Conservation (phyloP, 2,113 vertebrate genomes). For the Aleadryas rufinucha region DNA sequence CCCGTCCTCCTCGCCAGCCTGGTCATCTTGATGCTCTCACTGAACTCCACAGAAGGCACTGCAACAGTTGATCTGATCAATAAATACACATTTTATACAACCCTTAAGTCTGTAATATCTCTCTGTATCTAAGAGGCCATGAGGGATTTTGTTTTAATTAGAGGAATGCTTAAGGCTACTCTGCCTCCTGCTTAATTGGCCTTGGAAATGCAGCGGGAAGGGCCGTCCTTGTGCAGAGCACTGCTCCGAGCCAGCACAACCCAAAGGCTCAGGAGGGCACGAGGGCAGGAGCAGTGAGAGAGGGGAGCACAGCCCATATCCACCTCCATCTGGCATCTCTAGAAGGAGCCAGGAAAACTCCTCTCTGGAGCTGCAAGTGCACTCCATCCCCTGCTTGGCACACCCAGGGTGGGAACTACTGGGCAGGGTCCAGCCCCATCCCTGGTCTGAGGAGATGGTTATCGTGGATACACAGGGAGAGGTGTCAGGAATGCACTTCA, state of each 20-base stretch:
- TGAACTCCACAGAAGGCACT: not conserved
- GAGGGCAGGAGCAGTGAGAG: not conserved
- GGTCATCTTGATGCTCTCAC: not conserved
- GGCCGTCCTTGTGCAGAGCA: not conserved
- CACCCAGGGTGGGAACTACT: not conserved
- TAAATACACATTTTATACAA: not conserved
- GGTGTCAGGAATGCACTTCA: not conserved
- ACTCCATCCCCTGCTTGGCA: not conserved
- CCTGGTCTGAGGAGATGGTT: not conserved
- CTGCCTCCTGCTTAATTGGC: not conserved
- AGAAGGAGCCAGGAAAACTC: not conserved
- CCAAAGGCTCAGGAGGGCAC: not conserved
- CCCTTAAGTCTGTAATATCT: not conserved
- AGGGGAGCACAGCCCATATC: not conserved
- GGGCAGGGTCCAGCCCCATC: not conserved
- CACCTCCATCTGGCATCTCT: not conserved
- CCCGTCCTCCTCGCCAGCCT: not conserved
- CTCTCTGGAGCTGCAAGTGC: not conserved
- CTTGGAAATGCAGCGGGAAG: not conserved
- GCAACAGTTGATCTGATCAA: not conserved
- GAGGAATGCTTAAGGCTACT: not conserved
- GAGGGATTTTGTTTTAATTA: slow-evolving; percentile 54
- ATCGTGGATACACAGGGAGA: not conserved
- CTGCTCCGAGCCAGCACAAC: not conserved
- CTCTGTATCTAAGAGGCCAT: not conserved